phyloP scores from a whole-genome alignment of 2,113 vertebrate genomes.

The Trogon melanurus region DNA sequence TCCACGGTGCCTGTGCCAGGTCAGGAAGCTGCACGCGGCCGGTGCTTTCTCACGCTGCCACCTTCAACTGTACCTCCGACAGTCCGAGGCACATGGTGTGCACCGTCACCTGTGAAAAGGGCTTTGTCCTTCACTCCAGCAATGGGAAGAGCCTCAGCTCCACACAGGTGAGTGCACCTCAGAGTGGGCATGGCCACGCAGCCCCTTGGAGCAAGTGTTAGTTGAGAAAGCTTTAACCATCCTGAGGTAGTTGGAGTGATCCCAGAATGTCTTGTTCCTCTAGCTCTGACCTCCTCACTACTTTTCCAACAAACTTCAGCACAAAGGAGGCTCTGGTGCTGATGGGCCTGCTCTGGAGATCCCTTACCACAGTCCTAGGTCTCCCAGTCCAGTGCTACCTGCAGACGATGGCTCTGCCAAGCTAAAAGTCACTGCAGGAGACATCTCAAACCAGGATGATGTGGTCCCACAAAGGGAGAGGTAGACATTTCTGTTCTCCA shows the following conservation, averaged over 20 bases:
- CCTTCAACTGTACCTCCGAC: conserved; percentile 76
- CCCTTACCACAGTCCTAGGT: not conserved
- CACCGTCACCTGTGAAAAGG: conserved; percentile 79
- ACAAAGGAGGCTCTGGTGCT: not conserved
- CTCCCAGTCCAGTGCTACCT: not conserved
- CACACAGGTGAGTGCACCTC: conserved; percentile 76
- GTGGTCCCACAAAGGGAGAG: not conserved
- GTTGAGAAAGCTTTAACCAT: not conserved
- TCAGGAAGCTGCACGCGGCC: conserved; percentile 71
- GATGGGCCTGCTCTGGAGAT: not conserved
- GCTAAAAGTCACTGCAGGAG: not conserved
- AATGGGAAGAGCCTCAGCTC: conserved; percentile 70
- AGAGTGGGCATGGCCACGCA: not conserved
- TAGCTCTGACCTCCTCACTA: not conserved
- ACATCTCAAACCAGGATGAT: not conserved
- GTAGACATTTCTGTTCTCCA: not conserved
- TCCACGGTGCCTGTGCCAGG: not conserved
- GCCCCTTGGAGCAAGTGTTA: not conserved
- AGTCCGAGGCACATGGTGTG: conserved; percentile 74
- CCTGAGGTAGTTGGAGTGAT: not conserved
- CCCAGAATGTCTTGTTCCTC: not conserved
- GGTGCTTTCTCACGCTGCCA: conserved; percentile 73
- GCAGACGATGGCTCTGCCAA: not conserved
- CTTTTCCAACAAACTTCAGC: not conserved
- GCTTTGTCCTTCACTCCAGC: conserved; percentile 75